Percentiles rank a stretch among this genome's conserved stretches.
These are phyloP conservation scores for Enteromius trimaculatus DNA, from an alignment of 2,797 vertebrate species.

Conservation along the genomic window DNA sequence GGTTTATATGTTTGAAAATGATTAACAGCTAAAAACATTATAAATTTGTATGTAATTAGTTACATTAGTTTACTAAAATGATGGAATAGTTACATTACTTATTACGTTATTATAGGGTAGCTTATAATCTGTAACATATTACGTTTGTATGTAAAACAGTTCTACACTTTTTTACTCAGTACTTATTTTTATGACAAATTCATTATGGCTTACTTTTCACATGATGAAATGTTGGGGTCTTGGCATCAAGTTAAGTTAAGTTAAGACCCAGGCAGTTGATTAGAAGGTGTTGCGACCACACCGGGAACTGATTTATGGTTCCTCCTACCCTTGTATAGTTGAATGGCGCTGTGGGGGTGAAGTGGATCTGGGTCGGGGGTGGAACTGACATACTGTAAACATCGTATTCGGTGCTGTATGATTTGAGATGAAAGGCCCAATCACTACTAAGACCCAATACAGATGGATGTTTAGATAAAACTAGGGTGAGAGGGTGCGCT, in stretches of 20 bases:
- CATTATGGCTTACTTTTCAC: neutral
- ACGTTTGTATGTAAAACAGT: neutral
- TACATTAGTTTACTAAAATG: too few relatives aligned
- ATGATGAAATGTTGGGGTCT: neutral
- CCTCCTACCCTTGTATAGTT: constrained; percentile 27
- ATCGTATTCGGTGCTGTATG: constrained; percentile 57
- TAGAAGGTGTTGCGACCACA: constrained; percentile 33
- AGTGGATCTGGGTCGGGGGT: constrained; percentile 38
- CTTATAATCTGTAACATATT: too few relatives aligned
- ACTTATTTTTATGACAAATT: neutral
- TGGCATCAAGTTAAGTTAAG: neutral
- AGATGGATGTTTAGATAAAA: constrained; percentile 84
- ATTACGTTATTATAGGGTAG: too few relatives aligned
- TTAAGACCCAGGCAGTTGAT: constrained; percentile 18
- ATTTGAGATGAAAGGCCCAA: constrained; percentile 82
- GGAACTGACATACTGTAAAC: constrained; percentile 47
- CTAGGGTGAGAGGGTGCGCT: constrained; percentile 73
- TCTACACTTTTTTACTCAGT: neutral
- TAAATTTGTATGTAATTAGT: too few relatives aligned
- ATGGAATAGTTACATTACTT: too few relatives aligned
- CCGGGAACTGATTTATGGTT: neutral
- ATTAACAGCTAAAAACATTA: too few relatives aligned
- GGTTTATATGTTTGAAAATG: too few relatives aligned
- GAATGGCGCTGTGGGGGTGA: constrained; percentile 37
- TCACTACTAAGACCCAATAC: constrained; percentile 77